Conservation (phyloP, 2,797 vertebrate genomes). For the Prionace glauca region DNA sequence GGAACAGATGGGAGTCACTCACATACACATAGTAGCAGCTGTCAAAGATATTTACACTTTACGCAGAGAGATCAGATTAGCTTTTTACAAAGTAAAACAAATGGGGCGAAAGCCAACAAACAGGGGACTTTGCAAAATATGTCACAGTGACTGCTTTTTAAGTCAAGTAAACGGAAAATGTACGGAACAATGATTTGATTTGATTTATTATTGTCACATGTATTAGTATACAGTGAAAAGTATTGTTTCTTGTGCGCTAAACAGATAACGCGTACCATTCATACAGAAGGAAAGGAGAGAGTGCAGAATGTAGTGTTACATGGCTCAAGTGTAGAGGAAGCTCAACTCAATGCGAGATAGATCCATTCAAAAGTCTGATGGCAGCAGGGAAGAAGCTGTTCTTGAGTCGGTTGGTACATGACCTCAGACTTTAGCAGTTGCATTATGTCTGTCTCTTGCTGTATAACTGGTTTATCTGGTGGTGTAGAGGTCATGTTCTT, state of each 20-base stretch:
- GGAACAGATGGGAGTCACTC: background rate
- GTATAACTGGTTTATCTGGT: background rate
- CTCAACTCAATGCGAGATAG: no score
- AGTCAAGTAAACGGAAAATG: background rate
- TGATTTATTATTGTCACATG: no score
- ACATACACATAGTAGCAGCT: background rate
- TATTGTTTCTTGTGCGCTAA: no score
- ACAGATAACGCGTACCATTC: no score
- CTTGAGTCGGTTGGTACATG: no score
- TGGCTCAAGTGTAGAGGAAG: no score
- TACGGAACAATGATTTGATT: no score
- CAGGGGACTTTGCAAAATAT: background rate
- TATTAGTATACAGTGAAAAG: no score
- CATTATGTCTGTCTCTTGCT: background rate
- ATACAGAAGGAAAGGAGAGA: no score
- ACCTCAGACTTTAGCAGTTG: background rate
- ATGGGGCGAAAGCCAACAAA: background rate
- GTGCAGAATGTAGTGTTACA: no score
- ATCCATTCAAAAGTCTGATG: no score
- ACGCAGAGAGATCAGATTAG: background rate
- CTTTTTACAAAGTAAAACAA: background rate
- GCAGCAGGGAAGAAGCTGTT: no score
- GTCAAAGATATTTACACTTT: background rate
- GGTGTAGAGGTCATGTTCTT: background rate
- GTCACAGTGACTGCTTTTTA: background rate